Evolutionary conservation across 92 coral and sea anemone species (phyloP).

Genomic region (Actinostola sp.): DNA sequence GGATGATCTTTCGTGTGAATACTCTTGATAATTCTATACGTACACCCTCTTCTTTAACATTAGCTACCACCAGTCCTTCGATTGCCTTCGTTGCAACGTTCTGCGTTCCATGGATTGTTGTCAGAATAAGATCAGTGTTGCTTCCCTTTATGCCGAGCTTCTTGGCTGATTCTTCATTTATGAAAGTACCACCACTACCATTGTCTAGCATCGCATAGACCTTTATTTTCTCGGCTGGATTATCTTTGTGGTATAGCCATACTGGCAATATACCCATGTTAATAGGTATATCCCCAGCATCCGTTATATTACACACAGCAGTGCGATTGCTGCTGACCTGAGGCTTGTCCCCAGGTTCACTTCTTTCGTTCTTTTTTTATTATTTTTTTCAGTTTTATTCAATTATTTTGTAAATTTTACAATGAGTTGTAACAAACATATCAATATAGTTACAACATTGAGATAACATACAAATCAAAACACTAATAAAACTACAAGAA

Average conservation of each 20-base stretch:
- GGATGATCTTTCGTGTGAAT: constrained; percentile 50
- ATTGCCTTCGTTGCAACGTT: constrained; percentile 32
- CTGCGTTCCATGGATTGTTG: constrained; percentile 59
- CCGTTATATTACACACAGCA: constrained; percentile 48
- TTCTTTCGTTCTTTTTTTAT: constrained; percentile 22
- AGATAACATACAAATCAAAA: too few relatives aligned
- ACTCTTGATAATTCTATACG: constrained; percentile 40
- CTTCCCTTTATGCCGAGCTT: constrained; percentile 48
- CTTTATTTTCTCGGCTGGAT: constrained; percentile 45
- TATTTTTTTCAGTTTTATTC: too few relatives aligned
- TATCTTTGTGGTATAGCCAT: constrained; percentile 48
- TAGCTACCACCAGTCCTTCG: constrained; percentile 23
- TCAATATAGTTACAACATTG: too few relatives aligned
- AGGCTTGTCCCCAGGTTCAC: constrained; percentile 5
- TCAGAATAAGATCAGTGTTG: constrained; percentile 40
- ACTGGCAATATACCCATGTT: constrained; percentile 71
- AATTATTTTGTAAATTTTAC: too few relatives aligned
- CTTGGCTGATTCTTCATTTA: constrained; percentile 41
- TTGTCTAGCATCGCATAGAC: constrained; percentile 73
- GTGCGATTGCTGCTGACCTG: constrained; percentile 38
- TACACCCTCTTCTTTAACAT: constrained; percentile 4
- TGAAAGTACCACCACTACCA: constrained; percentile 69
- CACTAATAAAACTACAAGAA: too few relatives aligned
- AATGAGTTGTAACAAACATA: too few relatives aligned
- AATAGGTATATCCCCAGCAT: constrained; percentile 58